Evolutionary conservation across 2,888 invertebrate species (phyloP).

Genomic region (Aphidius colemani): DNA sequence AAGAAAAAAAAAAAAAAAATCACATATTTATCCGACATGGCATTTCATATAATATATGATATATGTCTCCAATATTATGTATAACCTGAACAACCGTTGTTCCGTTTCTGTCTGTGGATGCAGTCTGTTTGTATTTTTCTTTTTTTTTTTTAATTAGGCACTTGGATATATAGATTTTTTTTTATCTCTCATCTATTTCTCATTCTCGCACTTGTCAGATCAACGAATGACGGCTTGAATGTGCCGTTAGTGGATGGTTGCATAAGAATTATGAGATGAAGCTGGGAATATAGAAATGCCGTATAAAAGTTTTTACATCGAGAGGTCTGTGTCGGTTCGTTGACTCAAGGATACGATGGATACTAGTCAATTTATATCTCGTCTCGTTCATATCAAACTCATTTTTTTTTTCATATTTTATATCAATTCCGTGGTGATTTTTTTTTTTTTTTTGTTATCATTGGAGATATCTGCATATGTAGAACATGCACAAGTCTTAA

Average conservation of each 20-base stretch:
- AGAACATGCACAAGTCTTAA: constrained; percentile 13
- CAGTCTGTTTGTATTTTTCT: constrained; percentile 25
- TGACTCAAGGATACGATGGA: constrained; percentile 34
- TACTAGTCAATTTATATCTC: background rate
- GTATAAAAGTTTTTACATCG: constrained; percentile 31
- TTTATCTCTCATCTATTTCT: no score
- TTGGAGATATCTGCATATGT: constrained; percentile 5
- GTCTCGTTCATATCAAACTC: background rate
- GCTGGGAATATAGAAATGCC: constrained; percentile 38
- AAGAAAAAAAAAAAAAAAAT: background rate
- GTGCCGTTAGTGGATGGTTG: constrained; percentile 56
- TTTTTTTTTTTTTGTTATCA: background rate
- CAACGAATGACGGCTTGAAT: constrained; percentile 46
- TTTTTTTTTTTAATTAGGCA: constrained; percentile 63
- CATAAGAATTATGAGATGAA: constrained; percentile 56
- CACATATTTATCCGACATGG: constrained; percentile 8
- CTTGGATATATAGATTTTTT: constrained; percentile 44
- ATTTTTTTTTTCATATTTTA: constrained; percentile 10
- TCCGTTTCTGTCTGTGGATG: constrained; percentile 56
- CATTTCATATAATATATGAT: constrained; percentile 22
- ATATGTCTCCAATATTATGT: constrained; percentile 25
- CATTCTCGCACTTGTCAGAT: constrained; percentile 49
- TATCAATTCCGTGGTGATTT: background rate
- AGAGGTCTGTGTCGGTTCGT: constrained; percentile 33
- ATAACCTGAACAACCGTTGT: constrained; percentile 28